phyloP scores from a whole-genome alignment of 2,797 vertebrate species.

The Brachyalestes nurse region DNA sequence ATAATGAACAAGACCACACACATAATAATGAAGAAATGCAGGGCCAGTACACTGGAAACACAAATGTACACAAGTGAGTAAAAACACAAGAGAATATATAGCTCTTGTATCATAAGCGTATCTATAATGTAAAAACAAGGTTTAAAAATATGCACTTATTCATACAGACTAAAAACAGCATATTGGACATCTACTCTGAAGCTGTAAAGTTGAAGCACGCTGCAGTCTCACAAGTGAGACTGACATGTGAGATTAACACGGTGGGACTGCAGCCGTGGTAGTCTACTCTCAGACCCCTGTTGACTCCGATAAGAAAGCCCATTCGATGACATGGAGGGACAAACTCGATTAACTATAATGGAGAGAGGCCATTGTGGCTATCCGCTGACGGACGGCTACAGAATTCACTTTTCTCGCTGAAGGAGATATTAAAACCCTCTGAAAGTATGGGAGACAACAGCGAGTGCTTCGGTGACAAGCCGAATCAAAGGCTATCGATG shows the following conservation, averaged over 20 bases:
- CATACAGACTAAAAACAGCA: constrained; percentile 14
- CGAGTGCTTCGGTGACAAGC: constrained; percentile 45
- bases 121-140: not conserved
- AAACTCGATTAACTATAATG: constrained; percentile 72
- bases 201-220: not conserved
- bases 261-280: constrained; percentile 54
- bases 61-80: not conserved
- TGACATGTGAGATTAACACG: constrained; percentile 63
- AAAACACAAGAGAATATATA: not conserved
- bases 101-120: not conserved
- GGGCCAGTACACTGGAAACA: constrained; percentile 2
- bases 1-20: constrained; percentile 3
- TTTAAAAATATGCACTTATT: not conserved
- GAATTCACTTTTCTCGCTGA: constrained; percentile 64
- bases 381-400: constrained; percentile 60
- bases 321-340: constrained; percentile 68
- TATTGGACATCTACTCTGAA: constrained; percentile 9
- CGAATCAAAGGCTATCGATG: constrained; percentile 62
- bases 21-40: not conserved
- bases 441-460: constrained; percentile 55
- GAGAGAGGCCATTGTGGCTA: constrained; percentile 62
- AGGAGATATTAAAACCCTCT: constrained; percentile 58
- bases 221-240: constrained; percentile 38
- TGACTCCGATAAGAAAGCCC: constrained; percentile 65
- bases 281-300: constrained; percentile 60